phyloP scores from a whole-genome alignment of 2,888 invertebrate species.

The Sclerodermus sp. region DNA sequence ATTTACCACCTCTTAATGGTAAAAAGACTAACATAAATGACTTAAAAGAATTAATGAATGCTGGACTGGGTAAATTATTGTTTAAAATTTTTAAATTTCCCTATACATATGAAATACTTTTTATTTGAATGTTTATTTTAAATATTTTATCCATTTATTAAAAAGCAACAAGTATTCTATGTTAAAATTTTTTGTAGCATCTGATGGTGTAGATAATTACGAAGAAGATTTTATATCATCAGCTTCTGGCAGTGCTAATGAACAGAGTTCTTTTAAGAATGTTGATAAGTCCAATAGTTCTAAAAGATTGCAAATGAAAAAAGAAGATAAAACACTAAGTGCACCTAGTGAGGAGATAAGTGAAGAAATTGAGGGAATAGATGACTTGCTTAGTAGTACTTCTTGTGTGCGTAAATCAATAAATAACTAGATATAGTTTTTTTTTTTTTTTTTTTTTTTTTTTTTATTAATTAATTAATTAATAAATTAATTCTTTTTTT shows the following conservation, averaged over 20 bases:
- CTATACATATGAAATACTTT: too few relatives aligned
- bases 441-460: background rate
- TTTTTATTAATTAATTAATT: background rate
- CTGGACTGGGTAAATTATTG: conserved; percentile 34
- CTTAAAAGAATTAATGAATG: conserved; percentile 51
- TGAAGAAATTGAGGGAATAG: conserved; percentile 49
- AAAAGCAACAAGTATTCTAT: too few relatives aligned
- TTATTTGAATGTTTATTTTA: too few relatives aligned
- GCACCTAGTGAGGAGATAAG: conserved; percentile 47
- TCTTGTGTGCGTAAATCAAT: conserved; percentile 47
- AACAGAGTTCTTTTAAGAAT: conserved; percentile 49
- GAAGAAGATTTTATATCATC: conserved; percentile 52
- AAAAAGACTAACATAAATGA: conserved; percentile 53
- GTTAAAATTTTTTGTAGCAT: conserved; percentile 28
- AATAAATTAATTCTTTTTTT: conserved; percentile 28
- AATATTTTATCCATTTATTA: too few relatives aligned
- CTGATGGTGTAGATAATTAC: conserved; percentile 43
- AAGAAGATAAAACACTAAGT: conserved; percentile 40
- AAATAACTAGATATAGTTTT: background rate
- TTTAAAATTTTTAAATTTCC: background rate
- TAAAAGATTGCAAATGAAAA: conserved; percentile 29
- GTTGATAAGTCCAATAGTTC: conserved; percentile 37
- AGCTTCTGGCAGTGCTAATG: conserved; percentile 50
- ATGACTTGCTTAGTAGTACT: conserved; percentile 48
- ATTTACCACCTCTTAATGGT: conserved; percentile 52